Conservation (phyloP, 2,888 invertebrate species). For the Thelaira solivaga region DNA sequence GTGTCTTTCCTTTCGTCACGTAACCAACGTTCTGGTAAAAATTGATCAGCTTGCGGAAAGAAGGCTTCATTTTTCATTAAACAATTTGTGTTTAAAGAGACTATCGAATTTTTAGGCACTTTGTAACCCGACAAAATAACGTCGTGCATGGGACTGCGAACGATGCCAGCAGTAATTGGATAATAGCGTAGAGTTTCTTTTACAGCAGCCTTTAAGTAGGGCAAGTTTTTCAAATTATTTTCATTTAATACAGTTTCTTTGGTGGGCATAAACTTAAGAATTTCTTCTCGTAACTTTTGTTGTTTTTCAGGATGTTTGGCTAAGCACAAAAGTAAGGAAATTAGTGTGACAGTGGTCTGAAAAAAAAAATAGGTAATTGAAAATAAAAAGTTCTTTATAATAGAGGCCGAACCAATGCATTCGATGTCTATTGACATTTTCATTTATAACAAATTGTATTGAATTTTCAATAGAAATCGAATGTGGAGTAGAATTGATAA, state of each 20-base stretch:
- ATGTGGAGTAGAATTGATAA: too few species aligned
- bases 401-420: too few species aligned
- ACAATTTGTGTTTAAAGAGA: constrained; percentile 83
- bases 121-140: constrained; percentile 81
- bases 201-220: constrained; percentile 84
- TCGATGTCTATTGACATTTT: too few species aligned
- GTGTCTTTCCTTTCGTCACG: constrained; percentile 64
- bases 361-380: too few species aligned
- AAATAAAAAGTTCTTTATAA: too few species aligned
- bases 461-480: too few species aligned
- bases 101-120: constrained; percentile 82
- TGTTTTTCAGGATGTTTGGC: constrained; percentile 82
- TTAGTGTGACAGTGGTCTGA: constrained; percentile 80
- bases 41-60: constrained; percentile 80
- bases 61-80: constrained; percentile 79
- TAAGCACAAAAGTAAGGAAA: constrained; percentile 80
- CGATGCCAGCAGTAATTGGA: constrained; percentile 80
- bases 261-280: constrained; percentile 76
- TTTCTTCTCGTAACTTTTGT: constrained; percentile 80
- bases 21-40: constrained; percentile 86
- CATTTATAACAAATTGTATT: too few species aligned
- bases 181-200: constrained; percentile 84
- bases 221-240: constrained; percentile 77
- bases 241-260: constrained; percentile 76
- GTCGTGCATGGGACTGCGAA: constrained; percentile 79